These are phyloP conservation scores for Rafetus swinhoei DNA, from an alignment of 2,113 vertebrate species.

Conservation along the genomic window DNA sequence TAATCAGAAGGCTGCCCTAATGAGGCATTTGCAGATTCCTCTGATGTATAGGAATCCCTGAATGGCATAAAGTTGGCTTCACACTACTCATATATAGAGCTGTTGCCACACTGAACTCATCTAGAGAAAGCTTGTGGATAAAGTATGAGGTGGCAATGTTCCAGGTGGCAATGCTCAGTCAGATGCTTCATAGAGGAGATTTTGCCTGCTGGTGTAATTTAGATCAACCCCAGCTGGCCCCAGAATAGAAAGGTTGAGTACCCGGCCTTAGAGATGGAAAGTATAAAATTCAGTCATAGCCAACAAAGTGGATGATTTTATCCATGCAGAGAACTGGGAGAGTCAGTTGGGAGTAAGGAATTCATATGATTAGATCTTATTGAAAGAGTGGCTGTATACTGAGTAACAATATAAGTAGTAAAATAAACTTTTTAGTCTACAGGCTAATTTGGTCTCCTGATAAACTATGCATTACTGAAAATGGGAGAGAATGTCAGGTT, in stretches of 20 bases:
- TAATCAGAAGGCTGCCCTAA: background rate
- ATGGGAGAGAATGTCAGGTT: background rate
- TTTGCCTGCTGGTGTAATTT: background rate
- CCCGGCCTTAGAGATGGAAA: background rate
- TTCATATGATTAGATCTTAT: background rate
- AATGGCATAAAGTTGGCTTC: background rate
- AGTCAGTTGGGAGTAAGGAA: background rate
- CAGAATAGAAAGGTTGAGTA: background rate
- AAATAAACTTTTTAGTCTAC: background rate
- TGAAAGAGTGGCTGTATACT: background rate
- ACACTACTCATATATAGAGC: background rate
- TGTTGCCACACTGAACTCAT: background rate
- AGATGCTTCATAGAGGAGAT: background rate
- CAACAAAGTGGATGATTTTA: background rate
- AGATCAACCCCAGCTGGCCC: background rate
- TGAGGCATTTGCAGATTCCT: background rate
- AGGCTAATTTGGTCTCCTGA: fast-evolving
- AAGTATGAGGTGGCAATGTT: background rate
- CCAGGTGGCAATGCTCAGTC: background rate
- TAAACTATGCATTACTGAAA: background rate
- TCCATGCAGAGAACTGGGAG: background rate
- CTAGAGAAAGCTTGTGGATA: background rate
- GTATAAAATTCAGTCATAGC: background rate
- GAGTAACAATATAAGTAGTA: background rate
- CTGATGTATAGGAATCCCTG: background rate